Evolutionary conservation across 2,797 vertebrate genomes (phyloP), one percentile per base, ranked within the genome.

Genomic region (Pachyuromys duprasi): DNA sequence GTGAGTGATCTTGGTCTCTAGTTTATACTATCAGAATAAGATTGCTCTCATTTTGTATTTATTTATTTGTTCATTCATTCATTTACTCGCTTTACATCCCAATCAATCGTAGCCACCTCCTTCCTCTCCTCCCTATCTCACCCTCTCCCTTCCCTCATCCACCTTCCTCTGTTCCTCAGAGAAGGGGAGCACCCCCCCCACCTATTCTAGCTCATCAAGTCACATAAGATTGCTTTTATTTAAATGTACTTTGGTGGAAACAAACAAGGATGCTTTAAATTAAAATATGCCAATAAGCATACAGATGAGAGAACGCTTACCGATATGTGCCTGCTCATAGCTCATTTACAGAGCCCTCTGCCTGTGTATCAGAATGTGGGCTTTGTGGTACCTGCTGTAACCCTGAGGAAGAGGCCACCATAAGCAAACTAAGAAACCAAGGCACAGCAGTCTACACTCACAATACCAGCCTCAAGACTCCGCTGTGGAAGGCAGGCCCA

Each of bases 161-260:
- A 49, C 49, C 49, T 11, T 49, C 49, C 49, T 11, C 49, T 49
- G 49, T 8, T 49, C 49, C 49, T 49, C 49, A 5, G 49, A 49
- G 49, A 11, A 49, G 49, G 49, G 49, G 49, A 49, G 49, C 49
- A 1, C 49, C 49, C 49, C 49, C 49, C 49, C 49, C 8, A 49
- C 49, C 49, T 49, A 49, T 11, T 11, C 49, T 49, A 49, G 49
- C 49, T 49, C 49, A 49, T 49, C 49, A 49, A 49, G 49, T 49
- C 49, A 49, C 49, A 72, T 95, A 91, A 82, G 70, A 33, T 24
- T 42, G 81, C 9, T 81, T 42, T 55, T 49, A 65, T 74, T 86
- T 55, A 75, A 89, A 95, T 55, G n/a, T 86, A 94, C 39, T 55
- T 81, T 88, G 45, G 12, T 76, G 7, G 86, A 62, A 83, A 87